A percentile compares a stretch with the other conserved stretches of the same genome.
phyloP scores from a whole-genome alignment of 2,113 vertebrate species.

The Brevimyrus niger region DNA sequence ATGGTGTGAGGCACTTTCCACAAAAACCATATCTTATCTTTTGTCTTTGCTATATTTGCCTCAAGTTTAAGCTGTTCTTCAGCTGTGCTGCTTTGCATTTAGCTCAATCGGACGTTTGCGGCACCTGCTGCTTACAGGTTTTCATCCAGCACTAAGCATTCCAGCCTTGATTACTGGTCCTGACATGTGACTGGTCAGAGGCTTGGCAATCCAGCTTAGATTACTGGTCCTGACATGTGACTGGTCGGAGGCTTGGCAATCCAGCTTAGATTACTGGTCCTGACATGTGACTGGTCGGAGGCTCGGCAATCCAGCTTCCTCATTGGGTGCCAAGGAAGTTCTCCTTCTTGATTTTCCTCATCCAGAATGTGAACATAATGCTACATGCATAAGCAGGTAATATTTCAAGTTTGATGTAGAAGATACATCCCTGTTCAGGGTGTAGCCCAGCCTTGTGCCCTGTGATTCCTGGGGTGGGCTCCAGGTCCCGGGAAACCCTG shows the following conservation, averaged over 20 bases:
- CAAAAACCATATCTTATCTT: background rate
- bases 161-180: background rate
- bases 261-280: background rate
- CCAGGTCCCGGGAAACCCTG: background rate
- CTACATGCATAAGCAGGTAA: background rate
- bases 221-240: background rate
- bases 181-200: background rate
- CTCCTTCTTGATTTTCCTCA: background rate
- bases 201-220: background rate
- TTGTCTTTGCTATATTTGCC: background rate
- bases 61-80: background rate
- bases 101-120: background rate
- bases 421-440: background rate
- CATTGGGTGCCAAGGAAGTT: background rate
- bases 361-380: background rate
- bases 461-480: background rate
- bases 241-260: background rate
- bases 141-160: background rate
- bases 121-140: background rate
- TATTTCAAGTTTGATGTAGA: background rate
- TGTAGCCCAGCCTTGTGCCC: background rate
- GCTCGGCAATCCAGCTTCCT: background rate
- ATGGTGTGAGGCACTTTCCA: background rate
- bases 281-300: background rate
- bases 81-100: background rate